Conservation (phyloP, 2,797 vertebrate genomes). For the Alosa sapidissima region DNA sequence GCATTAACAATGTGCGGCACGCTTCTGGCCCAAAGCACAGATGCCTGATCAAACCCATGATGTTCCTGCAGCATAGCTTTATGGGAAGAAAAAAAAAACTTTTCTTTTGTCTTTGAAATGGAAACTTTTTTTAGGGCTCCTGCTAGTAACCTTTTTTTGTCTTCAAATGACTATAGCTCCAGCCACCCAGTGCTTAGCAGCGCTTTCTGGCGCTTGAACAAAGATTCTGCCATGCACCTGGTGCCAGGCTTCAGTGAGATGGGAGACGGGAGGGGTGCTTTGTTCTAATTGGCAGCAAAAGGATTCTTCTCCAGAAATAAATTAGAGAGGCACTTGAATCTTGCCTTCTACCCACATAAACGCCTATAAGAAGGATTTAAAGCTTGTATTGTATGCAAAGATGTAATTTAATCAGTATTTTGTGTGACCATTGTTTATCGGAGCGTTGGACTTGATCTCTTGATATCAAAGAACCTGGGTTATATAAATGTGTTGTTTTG, state of each 20-base stretch:
- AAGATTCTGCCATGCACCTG: constrained; percentile 2
- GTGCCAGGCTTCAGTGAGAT: background rate
- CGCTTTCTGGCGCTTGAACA: background rate
- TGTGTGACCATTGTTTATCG: background rate
- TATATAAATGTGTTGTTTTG: background rate
- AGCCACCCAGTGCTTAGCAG: background rate
- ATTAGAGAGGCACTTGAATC: constrained; percentile 18
- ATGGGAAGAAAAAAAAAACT: background rate
- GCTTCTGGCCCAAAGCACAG: constrained; percentile 49
- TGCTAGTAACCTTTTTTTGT: background rate
- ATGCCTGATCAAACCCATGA: background rate
- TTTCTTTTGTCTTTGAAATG: background rate
- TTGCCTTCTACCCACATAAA: background rate
- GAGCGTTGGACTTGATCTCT: background rate
- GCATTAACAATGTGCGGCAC: constrained; percentile 55
- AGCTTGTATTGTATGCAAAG: background rate
- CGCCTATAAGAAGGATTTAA: background rate
- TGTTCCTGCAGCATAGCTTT: background rate
- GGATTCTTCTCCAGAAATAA: constrained; percentile 12
- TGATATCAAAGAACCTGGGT: background rate
- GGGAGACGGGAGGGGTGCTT: background rate
- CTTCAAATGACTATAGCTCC: background rate
- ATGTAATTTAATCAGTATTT: background rate
- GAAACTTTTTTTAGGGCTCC: background rate
- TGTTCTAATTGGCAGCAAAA: constrained; percentile 25